Percentiles rank a stretch among this genome's conserved stretches.
These are phyloP conservation scores for Nematolebias whitei DNA, from an alignment of 2,113 vertebrate genomes.

Conservation along the genomic window DNA sequence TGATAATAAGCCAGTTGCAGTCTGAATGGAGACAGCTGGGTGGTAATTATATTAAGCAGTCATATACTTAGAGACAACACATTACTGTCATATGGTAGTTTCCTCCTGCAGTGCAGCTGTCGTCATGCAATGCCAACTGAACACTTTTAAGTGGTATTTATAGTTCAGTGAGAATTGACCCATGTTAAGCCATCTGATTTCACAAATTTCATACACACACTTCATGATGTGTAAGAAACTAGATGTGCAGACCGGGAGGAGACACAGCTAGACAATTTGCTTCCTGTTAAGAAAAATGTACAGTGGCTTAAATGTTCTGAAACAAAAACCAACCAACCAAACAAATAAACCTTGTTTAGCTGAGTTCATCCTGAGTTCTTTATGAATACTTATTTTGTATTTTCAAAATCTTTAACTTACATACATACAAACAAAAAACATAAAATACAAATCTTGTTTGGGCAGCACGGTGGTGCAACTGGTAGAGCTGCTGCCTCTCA, in stretches of 20 bases:
- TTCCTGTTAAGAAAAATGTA: too few species aligned
- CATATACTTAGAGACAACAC: slow-evolving; percentile 57
- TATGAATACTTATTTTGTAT: too few species aligned
- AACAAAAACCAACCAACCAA: too few species aligned
- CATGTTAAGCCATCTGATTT: slow-evolving; percentile 23
- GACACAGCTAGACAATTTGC: neutral
- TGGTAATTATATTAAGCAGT: slow-evolving; percentile 54
- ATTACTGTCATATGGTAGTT: slow-evolving; percentile 53
- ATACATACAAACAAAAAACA: too few species aligned
- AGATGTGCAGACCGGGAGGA: slow-evolving; percentile 11
- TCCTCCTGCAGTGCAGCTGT: slow-evolving; percentile 59
- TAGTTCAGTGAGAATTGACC: slow-evolving; percentile 36
- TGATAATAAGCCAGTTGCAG: slow-evolving; percentile 40
- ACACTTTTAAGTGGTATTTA: slow-evolving; percentile 69
- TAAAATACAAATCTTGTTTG: too few species aligned
- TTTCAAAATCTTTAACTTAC: too few species aligned
- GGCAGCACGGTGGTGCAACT: too few species aligned
- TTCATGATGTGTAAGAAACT: slow-evolving; percentile 31
- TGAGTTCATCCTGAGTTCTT: too few species aligned
- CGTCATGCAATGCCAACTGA: slow-evolving; percentile 56
- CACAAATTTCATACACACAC: slow-evolving; percentile 15
- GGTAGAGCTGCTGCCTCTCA: too few species aligned
- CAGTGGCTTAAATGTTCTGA: too few species aligned
- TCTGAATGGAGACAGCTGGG: slow-evolving; percentile 15
- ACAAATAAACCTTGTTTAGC: too few species aligned